Conservation (phyloP, 2,113 vertebrate genomes). For the Dascyllus trimaculatus region DNA sequence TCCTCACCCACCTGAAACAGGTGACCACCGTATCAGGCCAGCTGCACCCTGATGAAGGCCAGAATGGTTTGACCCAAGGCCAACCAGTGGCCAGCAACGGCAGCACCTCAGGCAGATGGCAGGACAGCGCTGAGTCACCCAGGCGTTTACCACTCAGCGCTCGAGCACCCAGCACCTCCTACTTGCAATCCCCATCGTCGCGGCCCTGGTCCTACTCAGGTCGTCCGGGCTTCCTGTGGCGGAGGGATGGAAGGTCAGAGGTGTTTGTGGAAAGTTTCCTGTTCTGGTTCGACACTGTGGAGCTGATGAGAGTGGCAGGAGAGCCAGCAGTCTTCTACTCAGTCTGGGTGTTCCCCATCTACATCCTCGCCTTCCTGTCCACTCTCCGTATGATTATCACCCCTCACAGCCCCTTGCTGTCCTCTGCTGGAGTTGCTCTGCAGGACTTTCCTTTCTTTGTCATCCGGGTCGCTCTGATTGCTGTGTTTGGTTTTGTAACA, state of each 20-base stretch:
- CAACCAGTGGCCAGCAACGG: conserved; percentile 56
- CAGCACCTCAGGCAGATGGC: conserved; percentile 32
- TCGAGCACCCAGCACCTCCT: conserved; percentile 35
- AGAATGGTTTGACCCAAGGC: conserved; percentile 22
- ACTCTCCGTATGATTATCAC: conserved; percentile 78
- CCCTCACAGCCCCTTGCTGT: conserved; percentile 79
- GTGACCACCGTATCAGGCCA: conserved; percentile 77
- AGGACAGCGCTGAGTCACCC: neutral
- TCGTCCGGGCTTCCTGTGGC: conserved; percentile 66
- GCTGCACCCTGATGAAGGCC: conserved; percentile 49
- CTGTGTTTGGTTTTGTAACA: conserved; percentile 80
- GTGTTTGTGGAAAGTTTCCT: conserved; percentile 82
- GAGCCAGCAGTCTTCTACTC: conserved; percentile 74
- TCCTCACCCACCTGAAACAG: conserved; percentile 79
- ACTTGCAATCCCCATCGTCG: conserved; percentile 72
- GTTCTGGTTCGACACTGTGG: conserved; percentile 87
- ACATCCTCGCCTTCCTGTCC: conserved; percentile 85
- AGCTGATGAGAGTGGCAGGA: conserved; percentile 85
- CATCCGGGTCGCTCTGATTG: conserved; percentile 81
- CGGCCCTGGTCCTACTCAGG: conserved; percentile 47
- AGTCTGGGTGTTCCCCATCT: conserved; percentile 85
- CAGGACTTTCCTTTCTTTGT: conserved; percentile 88
- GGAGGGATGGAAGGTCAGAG: conserved; percentile 77
- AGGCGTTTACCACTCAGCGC: conserved; percentile 1
- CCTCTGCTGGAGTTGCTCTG: conserved; percentile 75